Evolutionary conservation across 2,113 vertebrate species (phyloP), one percentile per base, ranked within the genome.

Genomic region (Mohoua ochrocephala): DNA sequence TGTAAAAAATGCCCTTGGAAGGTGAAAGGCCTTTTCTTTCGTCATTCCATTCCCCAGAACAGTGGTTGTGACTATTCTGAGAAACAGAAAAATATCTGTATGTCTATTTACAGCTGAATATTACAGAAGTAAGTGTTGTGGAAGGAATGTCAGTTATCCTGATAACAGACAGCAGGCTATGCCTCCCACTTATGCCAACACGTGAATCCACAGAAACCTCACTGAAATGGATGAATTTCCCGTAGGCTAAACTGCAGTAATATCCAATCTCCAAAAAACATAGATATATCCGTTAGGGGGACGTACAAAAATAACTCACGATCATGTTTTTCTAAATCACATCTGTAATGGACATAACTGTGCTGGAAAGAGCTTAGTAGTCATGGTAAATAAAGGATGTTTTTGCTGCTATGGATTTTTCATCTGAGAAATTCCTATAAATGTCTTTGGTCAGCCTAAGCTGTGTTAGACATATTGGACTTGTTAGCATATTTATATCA

Each of bases 131-230:
- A 95, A 91, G 78, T 30, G 76, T 59, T 77, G 91, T 96, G 96
- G 94, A 96, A 97, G 92, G 96, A 96, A 97, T 96, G 95, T 86
- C 94, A 93, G 92, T 91, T 94, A 93, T 93, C 93, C 94, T 80
- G 92, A 93, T 92, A 96, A 93, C 71, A 76, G 92, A 44, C 57
- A 88, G 85, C 75, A 93, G 63, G 92, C 92, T 80, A 10, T 54
- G 91, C 74, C 83, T 95, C 88, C 86, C 63, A 21, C 92, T 96
- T 82, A 61, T 4, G 50, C 86, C 86, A 59, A 39, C 79, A 53
- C 1, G 11, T 49, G 64, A 92, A 91, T 74, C 85, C 76, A 77
- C 85, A 91, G 83, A 93, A 95, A 93, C 63, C 63, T 69, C 86
- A 81, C 68, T 67, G 88, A 92, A 93, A 95, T 18, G 57, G 84